Percentiles rank a stretch among this genome's conserved stretches.
phyloP scores from a whole-genome alignment of 2,113 vertebrate species.

The Crotophaga sulcirostris region DNA sequence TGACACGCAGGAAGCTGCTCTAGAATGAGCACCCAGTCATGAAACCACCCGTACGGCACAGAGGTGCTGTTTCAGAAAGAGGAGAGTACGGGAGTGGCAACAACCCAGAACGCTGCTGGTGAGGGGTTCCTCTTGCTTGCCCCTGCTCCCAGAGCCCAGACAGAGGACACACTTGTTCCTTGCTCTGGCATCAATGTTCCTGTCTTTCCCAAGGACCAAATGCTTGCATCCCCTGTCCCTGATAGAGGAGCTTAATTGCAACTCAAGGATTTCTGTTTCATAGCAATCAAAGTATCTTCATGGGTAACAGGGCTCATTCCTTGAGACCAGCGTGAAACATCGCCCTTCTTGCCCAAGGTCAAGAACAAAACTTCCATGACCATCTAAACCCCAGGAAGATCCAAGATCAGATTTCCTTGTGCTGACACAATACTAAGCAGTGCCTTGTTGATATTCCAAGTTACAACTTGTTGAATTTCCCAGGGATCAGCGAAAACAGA shows the following conservation, averaged over 20 bases:
- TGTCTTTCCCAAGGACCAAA: not conserved
- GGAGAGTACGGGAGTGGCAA: not conserved
- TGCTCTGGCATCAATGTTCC: not conserved
- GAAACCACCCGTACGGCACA: not conserved
- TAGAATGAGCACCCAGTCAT: not conserved
- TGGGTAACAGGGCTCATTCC: not conserved
- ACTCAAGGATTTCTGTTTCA: not conserved
- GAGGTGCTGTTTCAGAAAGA: not conserved
- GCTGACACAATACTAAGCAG: not conserved
- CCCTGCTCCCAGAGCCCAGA: not conserved
- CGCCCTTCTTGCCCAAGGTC: not conserved
- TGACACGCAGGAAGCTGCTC: not conserved
- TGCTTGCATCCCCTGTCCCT: not conserved
- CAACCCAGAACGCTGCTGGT: not conserved
- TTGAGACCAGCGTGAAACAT: not conserved
- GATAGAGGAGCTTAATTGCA: not conserved
- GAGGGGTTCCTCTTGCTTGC: not conserved
- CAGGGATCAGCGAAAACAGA: not conserved
- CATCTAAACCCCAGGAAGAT: not conserved
- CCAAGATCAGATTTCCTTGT: not conserved
- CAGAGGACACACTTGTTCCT: not conserved
- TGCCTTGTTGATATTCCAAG: not conserved
- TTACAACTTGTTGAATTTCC: not conserved
- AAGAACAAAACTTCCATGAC: not conserved
- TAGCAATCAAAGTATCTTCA: not conserved